Percentiles rank a stretch among this genome's conserved stretches.
These are phyloP conservation scores for Xestobium rufovillosum DNA, from an alignment of 2,888 invertebrate genomes.

Conservation along the genomic window DNA sequence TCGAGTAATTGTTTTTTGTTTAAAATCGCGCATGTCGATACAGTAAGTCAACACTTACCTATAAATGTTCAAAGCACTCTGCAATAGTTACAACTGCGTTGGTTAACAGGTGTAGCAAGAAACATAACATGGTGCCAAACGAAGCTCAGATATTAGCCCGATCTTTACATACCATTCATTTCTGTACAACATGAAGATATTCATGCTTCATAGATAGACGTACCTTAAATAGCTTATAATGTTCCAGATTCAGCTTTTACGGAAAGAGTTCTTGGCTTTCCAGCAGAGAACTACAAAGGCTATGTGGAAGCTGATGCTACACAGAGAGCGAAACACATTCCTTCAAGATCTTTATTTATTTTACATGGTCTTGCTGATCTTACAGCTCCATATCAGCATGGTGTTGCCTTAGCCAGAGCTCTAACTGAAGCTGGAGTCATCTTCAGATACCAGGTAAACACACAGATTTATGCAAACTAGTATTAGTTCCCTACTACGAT, in stretches of 20 bases:
- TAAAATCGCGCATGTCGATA: too few relatives aligned
- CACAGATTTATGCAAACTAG: background rate
- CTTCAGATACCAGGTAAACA: conserved; percentile 81
- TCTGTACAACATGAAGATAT: too few relatives aligned
- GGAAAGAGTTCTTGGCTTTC: conserved; percentile 85
- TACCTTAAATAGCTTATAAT: too few relatives aligned
- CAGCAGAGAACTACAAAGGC: conserved; percentile 79
- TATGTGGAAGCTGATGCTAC: conserved; percentile 91
- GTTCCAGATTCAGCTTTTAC: conserved; percentile 86
- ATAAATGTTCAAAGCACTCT: too few relatives aligned
- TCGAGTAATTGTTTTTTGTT: too few relatives aligned
- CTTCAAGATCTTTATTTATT: conserved; percentile 78
- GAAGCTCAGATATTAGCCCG: too few relatives aligned
- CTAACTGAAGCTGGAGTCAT: conserved; percentile 81
- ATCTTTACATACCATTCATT: too few relatives aligned
- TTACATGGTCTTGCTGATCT: conserved; percentile 91
- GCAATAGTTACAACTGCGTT: too few relatives aligned
- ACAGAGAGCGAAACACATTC: conserved; percentile 80
- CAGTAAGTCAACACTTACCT: too few relatives aligned
- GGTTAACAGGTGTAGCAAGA: too few relatives aligned
- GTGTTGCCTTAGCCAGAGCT: conserved; percentile 80
- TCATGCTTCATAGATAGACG: too few relatives aligned
- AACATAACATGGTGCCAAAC: too few relatives aligned
- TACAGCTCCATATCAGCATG: conserved; percentile 90
- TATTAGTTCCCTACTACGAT: background rate